Evolutionary conservation across 2,113 vertebrate species (phyloP).

Genomic region (Hippocampus mohnikei): DNA sequence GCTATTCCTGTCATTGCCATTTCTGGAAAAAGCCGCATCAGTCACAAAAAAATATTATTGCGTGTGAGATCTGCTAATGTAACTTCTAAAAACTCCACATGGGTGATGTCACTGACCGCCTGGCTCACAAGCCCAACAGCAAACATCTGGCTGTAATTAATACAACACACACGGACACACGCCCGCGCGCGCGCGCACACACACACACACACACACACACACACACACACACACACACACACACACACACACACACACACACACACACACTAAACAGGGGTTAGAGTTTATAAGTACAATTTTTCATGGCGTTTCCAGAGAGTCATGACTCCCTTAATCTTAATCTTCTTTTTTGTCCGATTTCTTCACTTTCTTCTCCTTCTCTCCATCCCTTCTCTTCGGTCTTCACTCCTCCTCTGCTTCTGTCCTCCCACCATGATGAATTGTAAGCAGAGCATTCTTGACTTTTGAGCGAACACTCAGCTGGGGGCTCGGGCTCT

Average conservation of each 20-base stretch:
- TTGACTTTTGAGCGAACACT: conserved; percentile 50
- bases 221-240: conserved; percentile 14
- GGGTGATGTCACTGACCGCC: conserved; percentile 57
- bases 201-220: not conserved
- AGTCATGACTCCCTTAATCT: not conserved
- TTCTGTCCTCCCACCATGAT: conserved; percentile 20
- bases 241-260: not conserved
- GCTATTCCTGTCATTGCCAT: not conserved
- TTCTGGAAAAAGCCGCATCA: conserved; percentile 8
- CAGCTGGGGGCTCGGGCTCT: conserved; percentile 22
- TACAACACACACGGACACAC: conserved; percentile 15
- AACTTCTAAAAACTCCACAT: conserved; percentile 31
- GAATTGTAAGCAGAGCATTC: conserved; percentile 50
- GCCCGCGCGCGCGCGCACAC: not conserved
- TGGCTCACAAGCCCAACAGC: conserved; percentile 37
- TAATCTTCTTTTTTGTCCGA: not conserved
- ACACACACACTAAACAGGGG: conserved; percentile 9
- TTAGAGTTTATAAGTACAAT: not conserved
- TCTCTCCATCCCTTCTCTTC: not conserved
- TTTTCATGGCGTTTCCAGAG: conserved; percentile 9
- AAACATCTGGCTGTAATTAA: conserved; percentile 49
- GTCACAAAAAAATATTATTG: not conserved
- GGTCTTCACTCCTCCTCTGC: not conserved
- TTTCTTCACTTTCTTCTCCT: not conserved
- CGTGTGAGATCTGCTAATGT: conserved; percentile 29